A percentile compares a stretch with the other conserved stretches of the same genome.
Conservation (phyloP, 30 jellyfish, hydroid and myxozoan genomes). For the Turritopsis rubra region DNA sequence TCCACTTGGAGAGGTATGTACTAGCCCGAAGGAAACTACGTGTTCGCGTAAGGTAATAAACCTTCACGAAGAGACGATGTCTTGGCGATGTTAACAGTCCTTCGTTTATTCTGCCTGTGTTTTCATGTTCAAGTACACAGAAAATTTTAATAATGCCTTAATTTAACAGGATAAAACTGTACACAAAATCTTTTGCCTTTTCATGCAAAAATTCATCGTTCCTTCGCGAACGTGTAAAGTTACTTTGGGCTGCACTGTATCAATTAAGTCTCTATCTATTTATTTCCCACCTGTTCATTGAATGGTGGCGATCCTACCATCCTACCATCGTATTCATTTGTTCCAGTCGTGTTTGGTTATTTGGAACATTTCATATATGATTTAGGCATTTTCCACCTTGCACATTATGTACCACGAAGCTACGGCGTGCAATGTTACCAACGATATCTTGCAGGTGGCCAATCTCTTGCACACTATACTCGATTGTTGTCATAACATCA, state of each 20-base stretch:
- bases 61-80: too few relatives aligned
- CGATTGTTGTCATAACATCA: conserved; percentile 49
- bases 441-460: conserved; percentile 66
- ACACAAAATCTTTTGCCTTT: too few relatives aligned
- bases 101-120: neutral
- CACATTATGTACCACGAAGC: conserved; percentile 92
- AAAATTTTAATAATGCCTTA: too few relatives aligned
- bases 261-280: too few relatives aligned
- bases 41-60: too few relatives aligned
- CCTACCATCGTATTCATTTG: neutral
- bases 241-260: too few relatives aligned
- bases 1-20: conserved; percentile 76
- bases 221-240: too few relatives aligned
- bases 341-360: neutral
- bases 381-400: conserved; percentile 78
- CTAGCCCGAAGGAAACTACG: too few relatives aligned
- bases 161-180: too few relatives aligned
- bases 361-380: neutral
- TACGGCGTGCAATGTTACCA: conserved; percentile 84
- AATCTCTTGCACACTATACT: conserved; percentile 59
- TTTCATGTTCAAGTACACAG: neutral
- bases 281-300: too few relatives aligned
- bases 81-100: too few relatives aligned
- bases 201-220: too few relatives aligned
- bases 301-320: neutral